Base-by-base conservation (phyloP, 1,140 invertebrate species). In the Araneus ventricosus region DNA sequence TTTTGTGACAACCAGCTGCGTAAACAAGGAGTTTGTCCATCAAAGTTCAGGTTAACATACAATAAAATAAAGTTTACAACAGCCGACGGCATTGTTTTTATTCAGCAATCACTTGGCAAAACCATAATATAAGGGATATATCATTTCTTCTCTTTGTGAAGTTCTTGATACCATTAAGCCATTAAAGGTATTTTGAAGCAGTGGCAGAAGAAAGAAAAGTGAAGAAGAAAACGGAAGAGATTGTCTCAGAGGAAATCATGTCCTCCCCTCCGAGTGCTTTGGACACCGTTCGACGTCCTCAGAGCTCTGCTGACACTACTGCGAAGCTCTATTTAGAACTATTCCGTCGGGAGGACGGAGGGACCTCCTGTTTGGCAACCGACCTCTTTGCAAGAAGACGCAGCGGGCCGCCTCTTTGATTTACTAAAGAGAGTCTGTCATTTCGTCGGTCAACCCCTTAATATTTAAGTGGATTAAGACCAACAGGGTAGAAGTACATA, bases 191-290 rank as follows among this genome's bases (percentile, higher is more conserved):
- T 75, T 75, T 75, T 37, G 30, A 20, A 75, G 70, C 30, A 75
- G 7, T 10, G n/a, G n/a, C n/a, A 8, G 70, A 37, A 27, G 61
- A 30, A 10, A 75, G 52, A 80, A 80, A 80, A 37, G 37, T 22
- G 39, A 22, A 30, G 3, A 8, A 41, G 79, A 41, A 80, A 80
- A 80, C 34, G 22, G 34, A 80, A 84, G 27, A 39, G 24, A n/a
- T n/a, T 2, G 80, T 84, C 80, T 84, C 80, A 10, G 7, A 84
- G 80, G 80, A 84, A 84, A 84, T 84, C 80, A 84, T 45, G 39
- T 84, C 39, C 80, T 45, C 39, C 30, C 39, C 70, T 84, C 30
- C 1, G 80, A 84, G 80, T 84, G 80, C 80, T 84, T 84, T 41
- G 41, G 80, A 84, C 80, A 84, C 45, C 2, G 39, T 45, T 8